Base-by-base conservation (phyloP, 2,888 invertebrate species). In the Notodonta ziczac region DNA sequence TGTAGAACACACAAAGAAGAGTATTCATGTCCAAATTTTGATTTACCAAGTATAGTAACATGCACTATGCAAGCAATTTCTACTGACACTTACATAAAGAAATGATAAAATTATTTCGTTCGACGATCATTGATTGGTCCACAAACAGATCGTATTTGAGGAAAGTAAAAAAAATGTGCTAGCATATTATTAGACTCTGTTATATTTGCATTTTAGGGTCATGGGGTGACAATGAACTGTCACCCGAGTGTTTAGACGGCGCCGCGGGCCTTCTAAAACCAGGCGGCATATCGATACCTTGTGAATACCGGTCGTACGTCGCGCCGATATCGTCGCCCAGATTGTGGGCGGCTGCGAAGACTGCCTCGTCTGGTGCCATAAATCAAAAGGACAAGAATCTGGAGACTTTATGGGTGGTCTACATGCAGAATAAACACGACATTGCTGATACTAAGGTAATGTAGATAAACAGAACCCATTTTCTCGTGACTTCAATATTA, bases 191-290 rank as follows among this genome's bases (percentile, higher is more conserved):
- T 42, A 10, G 7, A 42, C 40, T 8, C 40, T 6, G 6, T 5
- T 44, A 3, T 13, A n/a, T 10, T 46, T n/a, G 5, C n/a, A 16
- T 78, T 76, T 13, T 73, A 94, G 95, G 96, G 0, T 99, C 99
- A 2, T 99, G 99, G 94, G 99, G 99, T 24, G 99, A 99, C 87
- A 99, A 99, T 86, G 99, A 99, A 91, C 94, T 99, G 12, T 98
- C 99, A 0, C 99, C 99, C 0, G 99, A 99, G 89, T 99, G 99
- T 87, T 94, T 99, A 57, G 99, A 99, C 89, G 98, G 99, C 4
- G 98, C 98, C 4, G 97, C 98, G 76, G 95, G 96, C 50, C 96
- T 98, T 70, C 91, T 99, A 6, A 96, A 97, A 91, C 94, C 96
- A 32, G 96, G 96, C 83, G 99, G 99, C 24, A 96, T 99, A 69